Percentiles rank a stretch among this genome's conserved stretches.
phyloP scores from a whole-genome alignment of 2,888 invertebrate species.

The Malthinus seriepunctatus region DNA sequence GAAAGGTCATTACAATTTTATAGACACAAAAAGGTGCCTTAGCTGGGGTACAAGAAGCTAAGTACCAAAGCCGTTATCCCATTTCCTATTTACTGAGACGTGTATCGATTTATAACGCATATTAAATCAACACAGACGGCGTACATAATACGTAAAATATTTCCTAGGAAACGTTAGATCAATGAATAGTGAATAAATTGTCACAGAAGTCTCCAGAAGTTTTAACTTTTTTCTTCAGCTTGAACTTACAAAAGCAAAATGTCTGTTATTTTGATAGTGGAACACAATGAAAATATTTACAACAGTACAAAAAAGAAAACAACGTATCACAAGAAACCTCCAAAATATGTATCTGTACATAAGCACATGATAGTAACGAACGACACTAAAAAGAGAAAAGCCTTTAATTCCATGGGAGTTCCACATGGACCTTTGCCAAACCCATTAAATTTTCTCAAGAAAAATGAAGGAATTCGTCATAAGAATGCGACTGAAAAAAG shows the following conservation, averaged over 20 bases:
- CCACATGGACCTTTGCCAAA: slow-evolving; percentile 64
- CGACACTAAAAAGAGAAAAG: slow-evolving; percentile 52
- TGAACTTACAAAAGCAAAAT: slow-evolving; percentile 51
- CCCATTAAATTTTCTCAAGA: slow-evolving; percentile 66
- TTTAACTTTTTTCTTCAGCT: not conserved
- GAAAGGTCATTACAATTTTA: no score
- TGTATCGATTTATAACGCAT: no score
- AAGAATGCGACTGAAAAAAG: slow-evolving; percentile 28
- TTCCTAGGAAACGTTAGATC: no score
- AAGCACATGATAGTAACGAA: slow-evolving; percentile 51
- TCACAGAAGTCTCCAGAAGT: no score
- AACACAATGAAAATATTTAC: slow-evolving; percentile 70
- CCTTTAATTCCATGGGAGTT: slow-evolving; percentile 68
- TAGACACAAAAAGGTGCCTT: no score
- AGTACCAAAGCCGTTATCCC: no score
- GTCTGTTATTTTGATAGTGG: slow-evolving; percentile 67
- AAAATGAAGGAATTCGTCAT: slow-evolving; percentile 43
- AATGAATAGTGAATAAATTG: no score
- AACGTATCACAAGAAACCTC: slow-evolving; percentile 57
- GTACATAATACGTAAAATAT: no score
- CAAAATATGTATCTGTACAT: slow-evolving; percentile 61
- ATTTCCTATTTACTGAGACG: no score
- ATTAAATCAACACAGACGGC: no score
- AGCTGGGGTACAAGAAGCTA: no score
- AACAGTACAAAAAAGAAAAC: slow-evolving; percentile 59